A percentile compares a stretch with the other conserved stretches of the same genome.
Evolutionary conservation across 2,888 invertebrate species (phyloP).

Genomic region (Caenorhabditis afra): DNA sequence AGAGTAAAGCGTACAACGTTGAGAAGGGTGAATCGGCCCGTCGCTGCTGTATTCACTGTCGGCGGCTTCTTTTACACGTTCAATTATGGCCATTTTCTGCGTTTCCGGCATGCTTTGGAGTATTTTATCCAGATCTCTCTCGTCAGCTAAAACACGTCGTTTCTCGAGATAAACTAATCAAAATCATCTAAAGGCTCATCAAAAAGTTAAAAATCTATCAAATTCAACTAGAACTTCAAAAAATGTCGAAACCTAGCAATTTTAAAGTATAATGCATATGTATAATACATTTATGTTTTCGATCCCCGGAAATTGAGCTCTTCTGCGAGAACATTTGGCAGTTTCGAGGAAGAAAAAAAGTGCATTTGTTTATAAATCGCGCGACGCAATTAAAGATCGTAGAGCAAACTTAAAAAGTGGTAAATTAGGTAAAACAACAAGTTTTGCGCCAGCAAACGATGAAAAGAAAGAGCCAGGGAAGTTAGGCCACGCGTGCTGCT

Average conservation of each 20-base stretch:
- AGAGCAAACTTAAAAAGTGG: background rate
- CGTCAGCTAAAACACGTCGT: constrained; percentile 35
- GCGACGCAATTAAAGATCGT: background rate
- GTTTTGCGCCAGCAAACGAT: background rate
- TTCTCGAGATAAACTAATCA: background rate
- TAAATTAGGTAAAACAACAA: constrained; percentile 49
- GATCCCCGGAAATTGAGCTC: background rate
- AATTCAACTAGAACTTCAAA: background rate
- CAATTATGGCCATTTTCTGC: constrained; percentile 19
- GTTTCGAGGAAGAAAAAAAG: background rate
- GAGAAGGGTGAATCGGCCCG: constrained; percentile 22
- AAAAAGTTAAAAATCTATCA: too few species aligned
- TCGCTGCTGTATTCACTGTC: constrained; percentile 35
- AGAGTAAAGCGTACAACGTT: constrained; percentile 35
- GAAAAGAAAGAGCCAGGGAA: constrained; percentile 23
- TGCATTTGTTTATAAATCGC: background rate
- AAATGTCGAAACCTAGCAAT: too few species aligned
- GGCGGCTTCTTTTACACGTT: constrained; percentile 14
- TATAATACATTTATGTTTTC: background rate
- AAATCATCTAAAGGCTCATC: background rate
- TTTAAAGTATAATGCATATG: too few species aligned
- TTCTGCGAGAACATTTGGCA: too few species aligned
- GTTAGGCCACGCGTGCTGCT: constrained; percentile 26
- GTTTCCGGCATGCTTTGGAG: constrained; percentile 26
- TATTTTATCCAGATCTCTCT: constrained; percentile 42